Base-by-base conservation (phyloP, 2,797 vertebrate genomes). In the Pteronotus mesoamericanus region DNA sequence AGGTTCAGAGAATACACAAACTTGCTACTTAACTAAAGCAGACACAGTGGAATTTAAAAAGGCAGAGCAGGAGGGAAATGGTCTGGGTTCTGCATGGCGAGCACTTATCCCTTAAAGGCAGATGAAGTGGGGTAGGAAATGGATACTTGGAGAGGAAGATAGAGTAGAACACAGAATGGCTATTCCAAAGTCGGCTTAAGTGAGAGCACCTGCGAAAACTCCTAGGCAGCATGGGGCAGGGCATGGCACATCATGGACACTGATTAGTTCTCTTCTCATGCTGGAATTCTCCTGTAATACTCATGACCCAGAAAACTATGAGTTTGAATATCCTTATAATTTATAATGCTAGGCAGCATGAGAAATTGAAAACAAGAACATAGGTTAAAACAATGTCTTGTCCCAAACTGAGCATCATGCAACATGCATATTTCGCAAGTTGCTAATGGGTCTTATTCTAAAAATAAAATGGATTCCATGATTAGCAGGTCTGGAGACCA, bases 61-160 rank as follows among this genome's bases (percentile, higher is more conserved):
- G 39, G 16, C 6, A 12, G 3, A 57, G 9, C 16, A 29, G 0
- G 2, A 16, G 29, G 24, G 1, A 18, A 21, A 55, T 18, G 15
- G 21, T 22, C n/a, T 2, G 8, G 11, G 22, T 64, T 78, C 39
- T 9, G 16, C 0, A 16, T 5, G 32, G 48, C 37, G 24, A 75
- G 34, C 12, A 15, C 32, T 0, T 0, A 26, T 24, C 42, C 3
- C 0, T 19, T n/a, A 48, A 46, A 29, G n/a, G 72, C 8, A 74
- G 32, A 55, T 44, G 15, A 75, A 61, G 22, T 19, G 0, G 19
- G 5, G n/a, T 39, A 37, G 80, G 9, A 48, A 34, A 59, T 55
- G 19, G 14, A 51, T 0, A 7, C 26, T 21, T 53, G 72, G 55
- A 61, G 57, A 9, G 12, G 66, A 74, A 16, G 18, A 26, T 7